Base-by-base conservation (phyloP, 2,113 vertebrate genomes). In the Ailuropoda melanoleuca region DNA sequence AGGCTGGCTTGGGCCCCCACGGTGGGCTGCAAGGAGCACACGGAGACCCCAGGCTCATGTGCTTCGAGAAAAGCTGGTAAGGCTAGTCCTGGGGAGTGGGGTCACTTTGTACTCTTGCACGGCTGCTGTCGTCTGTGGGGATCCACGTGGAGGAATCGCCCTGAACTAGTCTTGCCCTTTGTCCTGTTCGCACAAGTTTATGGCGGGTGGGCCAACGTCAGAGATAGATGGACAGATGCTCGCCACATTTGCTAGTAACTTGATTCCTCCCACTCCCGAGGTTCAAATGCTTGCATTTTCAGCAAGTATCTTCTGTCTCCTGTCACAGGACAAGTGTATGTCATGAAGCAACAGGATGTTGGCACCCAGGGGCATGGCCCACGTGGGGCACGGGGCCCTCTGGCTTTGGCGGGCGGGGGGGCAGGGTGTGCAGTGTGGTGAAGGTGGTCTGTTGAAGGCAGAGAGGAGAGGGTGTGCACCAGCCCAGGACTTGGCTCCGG, bases 161-260 rank as follows among this genome's bases (percentile, higher is more conserved):
- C 26, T 18, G 12, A 24, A 2, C 3, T 18, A 14, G 26, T 9
- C 26, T 29, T 18, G 74, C 4, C 31, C 50, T 55, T 80, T 23
- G 50, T n/a, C 48, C 48, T 1, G 3, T n/a, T 21, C 6, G 6
- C 31, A 6, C 43, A 6, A 10, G 77, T 39, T 26, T 50, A 21
- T 8, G 58, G 58, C 77, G 18, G 75, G 39, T 18, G 18, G 74
- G 34, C 43, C 6, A 2, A 11, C 46, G 24, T 4, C 39, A 50
- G 23, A 19, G 1, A 3, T 5, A 17, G 21, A 50, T 34, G 4
- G 72, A 13, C 1, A 8, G 56, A 2, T 50, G 6, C 23, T 5
- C 23, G 5, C 24, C 0, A 3, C 0, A 7, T 1, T 9, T 17
- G 6, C 43, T 2, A 2, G 34, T 18, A 4, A 4, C 4, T 17